Evolutionary conservation across 2,888 invertebrate species (phyloP).

Genomic region (Mesodorylaimus sp.): DNA sequence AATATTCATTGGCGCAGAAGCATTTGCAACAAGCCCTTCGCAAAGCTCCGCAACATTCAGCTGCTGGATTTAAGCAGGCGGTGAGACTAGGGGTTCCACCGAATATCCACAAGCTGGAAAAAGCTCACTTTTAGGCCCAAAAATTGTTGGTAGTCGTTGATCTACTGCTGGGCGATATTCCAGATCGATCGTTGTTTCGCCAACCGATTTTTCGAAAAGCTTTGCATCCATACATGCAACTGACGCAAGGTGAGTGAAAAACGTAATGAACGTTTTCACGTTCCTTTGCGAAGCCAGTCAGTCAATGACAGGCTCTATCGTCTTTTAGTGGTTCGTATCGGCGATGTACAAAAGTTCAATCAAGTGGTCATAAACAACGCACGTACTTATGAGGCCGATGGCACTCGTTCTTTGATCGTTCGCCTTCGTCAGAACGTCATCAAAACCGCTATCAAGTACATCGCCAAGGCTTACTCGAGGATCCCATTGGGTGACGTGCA

Average conservation of each 20-base stretch:
- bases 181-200: slow-evolving; percentile 82
- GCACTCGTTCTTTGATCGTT: slow-evolving; percentile 84
- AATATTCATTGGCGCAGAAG: slow-evolving; percentile 92
- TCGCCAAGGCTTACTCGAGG: slow-evolving; percentile 83
- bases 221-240: slow-evolving; percentile 80
- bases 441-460: slow-evolving; percentile 51
- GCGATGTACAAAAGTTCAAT: slow-evolving; percentile 79
- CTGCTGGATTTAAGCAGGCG: slow-evolving; percentile 94
- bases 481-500: slow-evolving; percentile 90
- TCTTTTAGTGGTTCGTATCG: slow-evolving; percentile 57
- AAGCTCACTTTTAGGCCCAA: slow-evolving; percentile 39
- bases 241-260: slow-evolving; percentile 53
- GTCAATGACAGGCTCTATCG: slow-evolving; percentile 5
- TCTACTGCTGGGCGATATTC: slow-evolving; percentile 83
- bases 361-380: slow-evolving; percentile 77
- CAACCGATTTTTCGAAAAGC: slow-evolving; percentile 71
- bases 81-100: slow-evolving; percentile 40
- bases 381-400: slow-evolving; percentile 58
- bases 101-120: background rate
- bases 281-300: background rate
- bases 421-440: slow-evolving; percentile 94
- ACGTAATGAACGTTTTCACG: background rate
- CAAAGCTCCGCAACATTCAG: slow-evolving; percentile 91
- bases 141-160: slow-evolving; percentile 75
- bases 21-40: slow-evolving; percentile 75